These are phyloP conservation scores for Enhydra lutris DNA, from an alignment of 2,113 vertebrate species.

Conservation along the genomic window DNA sequence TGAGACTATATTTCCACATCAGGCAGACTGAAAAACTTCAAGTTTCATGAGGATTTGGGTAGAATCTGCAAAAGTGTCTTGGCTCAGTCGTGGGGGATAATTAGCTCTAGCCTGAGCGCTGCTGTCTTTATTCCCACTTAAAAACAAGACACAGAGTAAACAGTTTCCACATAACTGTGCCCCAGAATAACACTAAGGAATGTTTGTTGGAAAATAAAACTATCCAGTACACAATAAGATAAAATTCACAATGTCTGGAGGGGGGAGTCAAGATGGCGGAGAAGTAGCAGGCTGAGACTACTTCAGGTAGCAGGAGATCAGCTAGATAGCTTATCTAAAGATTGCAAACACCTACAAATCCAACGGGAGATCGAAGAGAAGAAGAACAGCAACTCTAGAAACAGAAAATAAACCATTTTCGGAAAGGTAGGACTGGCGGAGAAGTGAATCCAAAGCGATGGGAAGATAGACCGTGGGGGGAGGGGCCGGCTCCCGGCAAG, in stretches of 20 bases:
- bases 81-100: neutral
- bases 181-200: neutral
- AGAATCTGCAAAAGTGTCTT: neutral
- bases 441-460: too few species aligned
- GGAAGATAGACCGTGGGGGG: too few species aligned
- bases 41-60: neutral
- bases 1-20: neutral
- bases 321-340: too few species aligned
- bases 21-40: neutral
- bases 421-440: too few species aligned
- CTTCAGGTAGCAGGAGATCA: too few species aligned
- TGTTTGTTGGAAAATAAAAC: neutral
- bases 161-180: neutral
- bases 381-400: too few species aligned
- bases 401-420: too few species aligned
- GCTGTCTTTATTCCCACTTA: neutral
- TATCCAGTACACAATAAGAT: neutral
- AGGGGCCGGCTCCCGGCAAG: too few species aligned
- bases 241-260: neutral
- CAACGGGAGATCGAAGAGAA: too few species aligned
- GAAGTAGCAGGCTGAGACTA: too few species aligned
- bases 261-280: too few species aligned
- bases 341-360: too few species aligned
- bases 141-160: neutral
- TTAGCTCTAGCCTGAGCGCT: neutral